Evolutionary conservation across 2,888 invertebrate genomes (phyloP), one percentile per base, ranked within the genome.

Genomic region (Trypoxylon attenuatum): DNA sequence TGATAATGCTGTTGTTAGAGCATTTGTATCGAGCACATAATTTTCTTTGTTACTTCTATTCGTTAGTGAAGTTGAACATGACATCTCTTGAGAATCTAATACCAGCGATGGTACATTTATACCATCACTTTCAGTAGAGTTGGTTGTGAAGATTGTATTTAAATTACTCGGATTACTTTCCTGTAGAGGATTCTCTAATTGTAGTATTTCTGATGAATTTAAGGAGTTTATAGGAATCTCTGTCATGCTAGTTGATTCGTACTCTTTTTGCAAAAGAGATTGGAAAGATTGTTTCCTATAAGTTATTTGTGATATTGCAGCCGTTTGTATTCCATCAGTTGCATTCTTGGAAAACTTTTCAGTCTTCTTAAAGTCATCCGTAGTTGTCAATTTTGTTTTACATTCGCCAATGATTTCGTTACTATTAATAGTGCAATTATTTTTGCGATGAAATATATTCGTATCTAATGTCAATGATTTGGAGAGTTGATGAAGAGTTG

Each of bases 1-100:
- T 1, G 82, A 81, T 3, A 82, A 39, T 1, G 78, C 76, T 19
- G 55, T 38, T 5, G 77, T 64, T 53, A 81, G 47, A n/a, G 69
- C 71, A 5, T 66, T 58, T 1, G 72, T 46, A 38, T 81, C 76
- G 5, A 80, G 22, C 4, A 66, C 10, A 16, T 33, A 43, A 41
- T 56, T 65, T 1, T 29, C 59, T 0, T 67, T 43, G 6, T 43
- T 62, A 2, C 50, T 47, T 19, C 64, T 67, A 2, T 62, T 69
- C 3, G 50, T 33, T 0, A 71, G 45, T 6, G 77, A 74, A 5
- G 63, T 59, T 1, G 71, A 72, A 39, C 46, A 63, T 2, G 78
- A 78, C 29, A 53, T 49, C 15, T 80, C 76, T 6, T 59, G 68
- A 4, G 80, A 79, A n/a, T 71, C 63, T 10, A 76, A 27, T 0